Conservation (phyloP, 2,888 invertebrate species). For the Synanthedon formicaeformis region DNA sequence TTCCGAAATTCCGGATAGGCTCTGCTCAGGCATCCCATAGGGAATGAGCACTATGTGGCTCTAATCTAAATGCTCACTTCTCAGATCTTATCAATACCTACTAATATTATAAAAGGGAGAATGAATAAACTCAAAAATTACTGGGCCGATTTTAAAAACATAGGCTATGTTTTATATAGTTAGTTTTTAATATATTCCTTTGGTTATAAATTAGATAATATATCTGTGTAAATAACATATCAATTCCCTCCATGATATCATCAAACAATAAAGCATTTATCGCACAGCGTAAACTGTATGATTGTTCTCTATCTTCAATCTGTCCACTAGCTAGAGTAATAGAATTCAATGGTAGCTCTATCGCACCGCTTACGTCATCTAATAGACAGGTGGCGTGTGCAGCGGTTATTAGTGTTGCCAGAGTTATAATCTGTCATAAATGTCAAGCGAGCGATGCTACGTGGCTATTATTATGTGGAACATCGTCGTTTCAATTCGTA, state of each 20-base stretch:
- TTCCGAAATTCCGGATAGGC: too few species aligned
- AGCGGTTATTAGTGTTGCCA: conserved; percentile 50
- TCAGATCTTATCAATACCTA: too few species aligned
- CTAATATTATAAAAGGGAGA: too few species aligned
- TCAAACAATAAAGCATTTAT: neutral
- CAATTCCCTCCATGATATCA: neutral
- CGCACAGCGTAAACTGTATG: neutral
- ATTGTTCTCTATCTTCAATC: conserved; percentile 21
- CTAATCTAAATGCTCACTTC: too few species aligned
- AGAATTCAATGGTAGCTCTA: conserved; percentile 45
- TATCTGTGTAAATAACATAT: too few species aligned
- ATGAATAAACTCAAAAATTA: too few species aligned
- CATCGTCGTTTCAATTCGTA: conserved; percentile 47
- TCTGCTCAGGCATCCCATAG: too few species aligned
- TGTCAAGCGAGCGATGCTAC: conserved; percentile 49
- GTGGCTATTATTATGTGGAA: conserved; percentile 40
- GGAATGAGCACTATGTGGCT: too few species aligned
- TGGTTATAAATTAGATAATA: too few species aligned
- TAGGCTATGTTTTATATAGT: too few species aligned
- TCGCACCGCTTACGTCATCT: conserved; percentile 42
- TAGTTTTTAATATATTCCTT: too few species aligned
- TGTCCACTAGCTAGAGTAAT: conserved; percentile 37
- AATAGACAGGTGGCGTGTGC: conserved; percentile 63
- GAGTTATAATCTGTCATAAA: conserved; percentile 64
- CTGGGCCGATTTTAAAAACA: too few species aligned